phyloP scores from a whole-genome alignment of 2,888 invertebrate species.

The Pyralis farinalis region DNA sequence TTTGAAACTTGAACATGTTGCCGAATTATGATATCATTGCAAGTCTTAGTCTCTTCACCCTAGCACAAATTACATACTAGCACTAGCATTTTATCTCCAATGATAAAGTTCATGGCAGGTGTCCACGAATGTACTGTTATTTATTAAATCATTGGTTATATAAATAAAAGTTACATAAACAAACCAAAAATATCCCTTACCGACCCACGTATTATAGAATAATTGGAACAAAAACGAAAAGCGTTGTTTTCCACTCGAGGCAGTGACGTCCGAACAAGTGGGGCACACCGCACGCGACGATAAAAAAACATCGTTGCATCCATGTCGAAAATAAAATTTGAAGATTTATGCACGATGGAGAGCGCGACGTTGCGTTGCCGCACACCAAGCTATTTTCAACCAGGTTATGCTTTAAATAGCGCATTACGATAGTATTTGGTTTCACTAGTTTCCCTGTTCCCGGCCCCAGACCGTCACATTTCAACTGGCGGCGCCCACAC shows the following conservation, averaged over 20 bases:
- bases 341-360: constrained; percentile 73
- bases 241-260: constrained; percentile 27
- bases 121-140: constrained; percentile 20
- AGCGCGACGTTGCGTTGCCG: constrained; percentile 75
- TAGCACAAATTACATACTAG: no score
- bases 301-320: constrained; percentile 62
- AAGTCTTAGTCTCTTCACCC: no score
- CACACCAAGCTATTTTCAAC: constrained; percentile 75
- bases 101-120: constrained; percentile 36
- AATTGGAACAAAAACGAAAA: constrained; percentile 23
- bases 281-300: constrained; percentile 25
- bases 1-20: no score
- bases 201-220: constrained; percentile 12
- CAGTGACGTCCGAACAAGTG: constrained; percentile 32
- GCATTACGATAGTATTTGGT: constrained; percentile 80
- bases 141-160: constrained; percentile 19
- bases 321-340: constrained; percentile 72
- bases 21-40: no score
- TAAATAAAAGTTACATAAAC: constrained; percentile 19
- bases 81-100: constrained; percentile 9
- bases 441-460: constrained; percentile 77
- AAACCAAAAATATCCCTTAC: constrained; percentile 9
- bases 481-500: constrained; percentile 61
- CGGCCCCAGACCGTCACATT: constrained; percentile 56
- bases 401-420: constrained; percentile 80